Evolutionary conservation across 2,888 invertebrate genomes (phyloP), one percentile per base, ranked within the genome.

Genomic region (Diogma glabrata): DNA sequence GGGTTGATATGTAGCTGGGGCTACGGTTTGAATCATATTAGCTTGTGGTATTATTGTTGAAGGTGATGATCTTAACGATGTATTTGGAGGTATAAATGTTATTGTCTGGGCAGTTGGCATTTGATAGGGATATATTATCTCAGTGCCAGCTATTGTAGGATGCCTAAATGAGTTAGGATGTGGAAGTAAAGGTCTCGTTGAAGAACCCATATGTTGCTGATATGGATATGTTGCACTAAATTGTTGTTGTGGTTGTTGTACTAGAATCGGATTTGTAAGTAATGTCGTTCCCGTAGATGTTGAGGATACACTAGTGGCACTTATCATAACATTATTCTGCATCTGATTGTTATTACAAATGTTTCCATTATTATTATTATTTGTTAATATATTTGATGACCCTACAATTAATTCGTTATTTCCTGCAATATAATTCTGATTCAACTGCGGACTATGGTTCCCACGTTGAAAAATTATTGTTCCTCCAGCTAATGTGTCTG

Each of bases 51-150:
- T 53, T 51, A 54, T 52, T 22, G 55, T 55, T 52, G 63, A 61
- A 28, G 61, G 60, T 20, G 61, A 61, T 49, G 64, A 57, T 58
- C 56, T 61, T 53, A 52, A 56, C 54, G 33, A 56, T 57, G 47
- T 47, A 19, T 28, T 20, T 28, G 51, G 53, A 50, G 53, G 51
- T 53, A 54, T 40, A 33, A 56, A 58, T 23, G 60, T 51, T 59
- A 63, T 36, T 57, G 59, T 52, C n/a, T n/a, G n/a, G n/a, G n/a
- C n/a, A 40, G 63, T 43, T 48, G 48, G 30, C 14, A 17, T 22
- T 19, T 30, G 30, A 75, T 75, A 0, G 77, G 76, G 16, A n/a
- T 76, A 76, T 58, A 75, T 64, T 54, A 75, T 64, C 55, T 76
- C 76, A 53, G 75, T 75, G 57, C 26, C 19, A 26, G 10, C 26